Base-by-base conservation (phyloP, 2,797 vertebrate genomes). In the Bovichtus variegatus region DNA sequence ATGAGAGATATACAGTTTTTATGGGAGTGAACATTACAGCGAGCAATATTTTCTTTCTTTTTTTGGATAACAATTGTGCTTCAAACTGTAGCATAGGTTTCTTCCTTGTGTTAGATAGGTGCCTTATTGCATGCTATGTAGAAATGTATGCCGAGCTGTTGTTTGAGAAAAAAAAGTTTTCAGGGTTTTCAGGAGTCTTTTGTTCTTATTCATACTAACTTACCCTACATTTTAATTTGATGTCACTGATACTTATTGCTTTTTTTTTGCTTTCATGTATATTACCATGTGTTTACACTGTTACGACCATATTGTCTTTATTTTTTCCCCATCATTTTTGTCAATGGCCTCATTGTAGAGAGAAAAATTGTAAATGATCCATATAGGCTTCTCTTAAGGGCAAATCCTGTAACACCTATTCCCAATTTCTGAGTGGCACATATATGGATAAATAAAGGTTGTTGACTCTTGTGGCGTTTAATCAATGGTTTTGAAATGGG, bases 31-130 rank as follows among this genome's bases (percentile, higher is more conserved):
- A 92, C 82, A 87, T 92, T 91, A 89, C 92, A 89, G 92, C 91
- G 90, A 95, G 93, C 92, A 93, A 93, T 94, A 93, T 91, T 93
- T 88, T 88, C 53, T 75, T 90, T 77, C 64, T 63, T 83, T 71
- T 84, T 94, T 94, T 91, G 89, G 86, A 91, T 92, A 93, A 92
- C 85, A 92, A 70, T 95, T 96, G 94, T 95, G 93, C 94, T 95
- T 95, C 91, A 91, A 81, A 92, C 85, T 81, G 91, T 96, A 96
- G 95, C 94, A 94, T 96, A 96, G 95, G 83, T 95, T 94, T 95
- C 89, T 93, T 95, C 95, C 93, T 95, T 95, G 94, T 96, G 94
- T 96, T 96, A 96, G 95, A 91, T 96, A 96, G 95, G 95, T 96
- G 95, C 95, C 95, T 96, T 96, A 96, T 89, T 95, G 95, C 95